These are phyloP conservation scores for Fopius arisanus DNA, from an alignment of 1,140 invertebrate species.

Conservation along the genomic window DNA sequence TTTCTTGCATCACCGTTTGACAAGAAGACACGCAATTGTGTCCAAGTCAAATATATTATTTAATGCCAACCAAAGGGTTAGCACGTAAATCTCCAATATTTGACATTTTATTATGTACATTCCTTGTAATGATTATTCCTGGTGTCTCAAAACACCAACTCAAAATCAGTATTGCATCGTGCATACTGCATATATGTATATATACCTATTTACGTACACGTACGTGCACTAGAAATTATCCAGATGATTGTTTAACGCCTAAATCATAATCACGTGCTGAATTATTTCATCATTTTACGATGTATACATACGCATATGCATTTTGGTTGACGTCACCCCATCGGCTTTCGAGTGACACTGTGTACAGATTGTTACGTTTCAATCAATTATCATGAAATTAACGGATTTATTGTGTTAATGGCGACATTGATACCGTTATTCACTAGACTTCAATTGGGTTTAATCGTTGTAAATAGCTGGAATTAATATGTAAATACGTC, in stretches of 20 bases:
- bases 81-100: slow-evolving; percentile 48
- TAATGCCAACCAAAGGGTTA: neutral
- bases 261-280: slow-evolving; percentile 45
- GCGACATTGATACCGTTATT: neutral
- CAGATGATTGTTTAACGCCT: slow-evolving; percentile 31
- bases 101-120: neutral
- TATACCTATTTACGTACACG: slow-evolving; percentile 39
- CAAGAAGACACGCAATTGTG: slow-evolving; percentile 32
- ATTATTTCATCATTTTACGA: slow-evolving; percentile 22
- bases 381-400: neutral
- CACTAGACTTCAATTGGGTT: neutral
- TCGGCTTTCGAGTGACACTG: neutral
- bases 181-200: slow-evolving; percentile 42
- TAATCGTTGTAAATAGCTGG: neutral
- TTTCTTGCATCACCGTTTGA: slow-evolving; percentile 85
- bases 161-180: slow-evolving; percentile 54
- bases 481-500: slow-evolving; percentile 25
- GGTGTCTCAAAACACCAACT: slow-evolving; percentile 48
- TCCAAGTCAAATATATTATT: neutral
- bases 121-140: slow-evolving; percentile 46
- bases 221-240: slow-evolving; percentile 41
- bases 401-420: slow-evolving; percentile 26
- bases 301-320: slow-evolving; percentile 21
- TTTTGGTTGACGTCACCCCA: neutral
- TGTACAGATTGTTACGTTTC: neutral